Evolutionary conservation across 2,888 invertebrate species (phyloP).

Genomic region (Lithophane ornitopus): DNA sequence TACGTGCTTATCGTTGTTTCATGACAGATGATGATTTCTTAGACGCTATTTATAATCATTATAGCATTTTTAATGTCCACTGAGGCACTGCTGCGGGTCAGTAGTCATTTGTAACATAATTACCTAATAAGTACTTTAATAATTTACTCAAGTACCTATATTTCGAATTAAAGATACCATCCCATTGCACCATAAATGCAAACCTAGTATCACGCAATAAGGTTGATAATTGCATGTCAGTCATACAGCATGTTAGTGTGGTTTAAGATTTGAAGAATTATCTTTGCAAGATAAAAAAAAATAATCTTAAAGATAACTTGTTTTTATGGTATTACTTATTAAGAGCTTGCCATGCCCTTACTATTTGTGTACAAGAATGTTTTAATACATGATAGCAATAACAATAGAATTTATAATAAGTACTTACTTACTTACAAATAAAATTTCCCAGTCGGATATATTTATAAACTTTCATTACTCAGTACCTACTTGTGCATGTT

Average conservation of each 20-base stretch:
- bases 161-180: slow-evolving; percentile 6
- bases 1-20: slow-evolving; percentile 74
- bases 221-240: slow-evolving; percentile 42
- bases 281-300: slow-evolving; percentile 35
- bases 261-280: slow-evolving; percentile 38
- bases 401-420: not conserved
- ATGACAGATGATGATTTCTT: slow-evolving; percentile 45
- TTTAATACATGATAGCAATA: not conserved
- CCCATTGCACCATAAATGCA: slow-evolving; percentile 1
- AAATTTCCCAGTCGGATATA: not conserved
- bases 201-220: slow-evolving; percentile 11
- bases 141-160: slow-evolving; percentile 10
- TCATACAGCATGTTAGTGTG: slow-evolving; percentile 17
- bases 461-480: not conserved
- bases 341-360: slow-evolving; percentile 17
- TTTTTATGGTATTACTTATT: slow-evolving; percentile 13
- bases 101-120: slow-evolving; percentile 18
- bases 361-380: slow-evolving; percentile 3
- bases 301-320: slow-evolving; percentile 42
- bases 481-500: not conserved
- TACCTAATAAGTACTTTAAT: slow-evolving; percentile 12
- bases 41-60: slow-evolving; percentile 25
- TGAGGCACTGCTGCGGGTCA: slow-evolving; percentile 24
- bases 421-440: too few relatives aligned
- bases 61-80: slow-evolving; percentile 22